A percentile compares a stretch with the other conserved stretches of the same genome.
These are phyloP conservation scores for Seira musarum DNA, from an alignment of 2,888 invertebrate species.

Conservation along the genomic window DNA sequence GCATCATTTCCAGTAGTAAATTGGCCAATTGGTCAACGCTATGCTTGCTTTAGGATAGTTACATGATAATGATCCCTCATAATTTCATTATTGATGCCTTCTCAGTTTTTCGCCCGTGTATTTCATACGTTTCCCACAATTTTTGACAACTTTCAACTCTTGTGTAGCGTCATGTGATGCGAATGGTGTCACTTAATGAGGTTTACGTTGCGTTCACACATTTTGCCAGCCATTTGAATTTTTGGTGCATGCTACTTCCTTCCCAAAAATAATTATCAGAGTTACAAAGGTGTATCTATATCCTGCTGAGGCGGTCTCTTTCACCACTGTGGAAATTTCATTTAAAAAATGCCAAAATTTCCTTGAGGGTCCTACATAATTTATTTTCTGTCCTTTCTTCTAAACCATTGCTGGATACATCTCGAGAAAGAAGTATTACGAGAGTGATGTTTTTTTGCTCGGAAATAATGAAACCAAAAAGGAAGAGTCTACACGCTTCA, in stretches of 20 bases:
- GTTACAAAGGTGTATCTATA: neutral
- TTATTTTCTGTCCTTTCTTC: neutral
- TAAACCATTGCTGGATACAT: slow-evolving; percentile 3
- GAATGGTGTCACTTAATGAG: neutral
- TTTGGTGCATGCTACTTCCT: neutral
- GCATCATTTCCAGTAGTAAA: slow-evolving; percentile 38
- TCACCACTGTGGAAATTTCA: neutral
- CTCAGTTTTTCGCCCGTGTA: neutral
- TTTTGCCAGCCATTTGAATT: neutral
- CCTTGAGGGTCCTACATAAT: slow-evolving; percentile 6
- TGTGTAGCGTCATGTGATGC: no score
- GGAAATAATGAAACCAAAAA: neutral
- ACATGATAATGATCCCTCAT: neutral
- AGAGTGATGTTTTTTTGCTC: neutral
- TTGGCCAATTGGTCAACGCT: slow-evolving; percentile 25
- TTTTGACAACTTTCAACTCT: no score
- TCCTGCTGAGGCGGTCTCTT: slow-evolving; percentile 29
- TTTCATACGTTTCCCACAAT: neutral
- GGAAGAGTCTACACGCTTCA: neutral
- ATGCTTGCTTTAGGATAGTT: neutral
- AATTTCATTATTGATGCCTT: slow-evolving; percentile 3
- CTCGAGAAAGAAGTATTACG: neutral
- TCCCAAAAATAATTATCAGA: neutral
- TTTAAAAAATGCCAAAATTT: slow-evolving; percentile 1
- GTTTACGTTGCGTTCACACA: neutral